Conservation (phyloP, 2,888 invertebrate genomes). For the Dusona sp. region DNA sequence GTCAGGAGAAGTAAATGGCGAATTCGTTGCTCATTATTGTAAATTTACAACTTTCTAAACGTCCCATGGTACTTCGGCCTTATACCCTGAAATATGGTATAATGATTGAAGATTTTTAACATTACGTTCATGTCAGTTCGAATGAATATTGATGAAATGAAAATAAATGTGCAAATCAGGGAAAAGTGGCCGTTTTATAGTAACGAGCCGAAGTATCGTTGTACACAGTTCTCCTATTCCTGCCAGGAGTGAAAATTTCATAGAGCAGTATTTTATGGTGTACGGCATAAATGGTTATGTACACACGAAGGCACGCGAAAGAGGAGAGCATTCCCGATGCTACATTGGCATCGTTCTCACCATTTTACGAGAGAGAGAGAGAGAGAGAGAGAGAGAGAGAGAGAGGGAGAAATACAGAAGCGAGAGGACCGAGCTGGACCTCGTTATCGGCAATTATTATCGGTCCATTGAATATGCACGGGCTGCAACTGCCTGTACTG, state of each 20-base stretch:
- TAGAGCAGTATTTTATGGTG: constrained; percentile 2
- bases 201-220: background rate
- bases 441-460: constrained; percentile 73
- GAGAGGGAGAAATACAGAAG: constrained; percentile 16
- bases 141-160: background rate
- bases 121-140: background rate
- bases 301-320: constrained; percentile 14
- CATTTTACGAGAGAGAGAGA: background rate
- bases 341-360: constrained; percentile 6
- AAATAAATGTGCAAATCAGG: background rate
- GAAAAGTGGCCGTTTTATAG: background rate
- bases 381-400: background rate
- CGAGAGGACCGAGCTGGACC: constrained; percentile 61
- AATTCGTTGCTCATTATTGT: too few species aligned
- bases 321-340: constrained; percentile 17
- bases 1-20: too few species aligned
- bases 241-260: constrained; percentile 1
- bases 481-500: constrained; percentile 50
- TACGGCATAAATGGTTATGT: constrained; percentile 4
- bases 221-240: background rate
- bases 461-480: constrained; percentile 73
- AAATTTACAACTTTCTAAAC: too few species aligned
- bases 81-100: background rate
- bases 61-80: background rate
- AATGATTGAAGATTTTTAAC: background rate